phyloP scores from a whole-genome alignment of 2,888 invertebrate species.

The Drosophila testacea region DNA sequence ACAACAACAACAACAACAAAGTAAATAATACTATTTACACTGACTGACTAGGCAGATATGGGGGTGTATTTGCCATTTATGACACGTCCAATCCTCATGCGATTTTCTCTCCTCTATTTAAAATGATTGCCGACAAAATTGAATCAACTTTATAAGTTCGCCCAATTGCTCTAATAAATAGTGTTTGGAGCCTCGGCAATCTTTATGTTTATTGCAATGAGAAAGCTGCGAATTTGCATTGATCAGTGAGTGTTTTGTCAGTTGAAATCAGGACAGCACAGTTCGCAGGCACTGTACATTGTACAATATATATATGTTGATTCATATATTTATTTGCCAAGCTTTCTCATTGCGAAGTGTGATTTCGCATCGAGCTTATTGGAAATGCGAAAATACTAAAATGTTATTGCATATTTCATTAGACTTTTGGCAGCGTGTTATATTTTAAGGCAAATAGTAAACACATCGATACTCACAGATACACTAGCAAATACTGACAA shows the following conservation, averaged over 20 bases:
- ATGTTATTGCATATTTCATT: constrained; percentile 82
- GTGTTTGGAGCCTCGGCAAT: constrained; percentile 17
- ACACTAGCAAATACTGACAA: constrained; percentile 48
- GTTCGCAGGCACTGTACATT: constrained; percentile 20
- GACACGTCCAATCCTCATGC: constrained; percentile 40
- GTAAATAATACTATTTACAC: constrained; percentile 12
- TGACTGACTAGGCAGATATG: constrained; percentile 20
- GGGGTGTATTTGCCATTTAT: constrained; percentile 39
- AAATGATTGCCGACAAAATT: constrained; percentile 27
- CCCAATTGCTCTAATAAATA: constrained; percentile 21
- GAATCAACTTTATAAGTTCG: constrained; percentile 25
- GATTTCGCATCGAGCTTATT: constrained; percentile 51
- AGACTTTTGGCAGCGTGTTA: constrained; percentile 69
- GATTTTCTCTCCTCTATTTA: constrained; percentile 16
- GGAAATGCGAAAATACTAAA: constrained; percentile 69
- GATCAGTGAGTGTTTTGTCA: constrained; percentile 24
- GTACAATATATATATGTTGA: not conserved
- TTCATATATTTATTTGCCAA: constrained; percentile 44
- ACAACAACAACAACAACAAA: constrained; percentile 6
- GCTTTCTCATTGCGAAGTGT: constrained; percentile 35
- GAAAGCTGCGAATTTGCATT: constrained; percentile 14
- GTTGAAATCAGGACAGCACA: constrained; percentile 6
- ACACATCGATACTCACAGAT: constrained; percentile 4
- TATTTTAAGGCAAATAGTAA: constrained; percentile 60
- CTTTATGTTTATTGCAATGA: constrained; percentile 30